Base-by-base conservation (phyloP, 2,888 invertebrate species). In the Drosophila atripex region DNA sequence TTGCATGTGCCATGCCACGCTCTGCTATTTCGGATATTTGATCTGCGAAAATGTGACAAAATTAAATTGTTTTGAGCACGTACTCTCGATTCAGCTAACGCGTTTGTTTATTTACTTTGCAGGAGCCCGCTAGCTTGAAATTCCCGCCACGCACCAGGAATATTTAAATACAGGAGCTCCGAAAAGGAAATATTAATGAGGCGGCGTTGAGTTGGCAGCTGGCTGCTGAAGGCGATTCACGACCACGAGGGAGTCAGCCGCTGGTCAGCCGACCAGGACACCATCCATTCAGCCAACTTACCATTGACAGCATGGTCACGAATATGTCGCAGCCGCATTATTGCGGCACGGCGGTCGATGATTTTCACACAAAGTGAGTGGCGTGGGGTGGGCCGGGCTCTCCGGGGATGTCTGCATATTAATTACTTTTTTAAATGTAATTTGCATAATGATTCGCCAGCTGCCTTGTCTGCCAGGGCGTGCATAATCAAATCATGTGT, bases 341-440 rank as follows among this genome's bases (percentile, higher is more conserved):
- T 69, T 91, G 91, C 79, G 91, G 91, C 73, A 75, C 89, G 51
- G 88, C 86, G 69, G 75, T 91, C 77, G 91, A 91, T 82, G 87
- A 90, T 79, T 91, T 91, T 75, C 91, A 91, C 78, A 91, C 91
- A 57, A 87, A 88, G 91, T 91, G 78, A 90, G 90, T 87, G 52
- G 0, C 30, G 16, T 14, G 55, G 5, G 14, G n/a, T 25, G 59
- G 9, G 45, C 25, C 38, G 38, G 6, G 39, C 8, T 39, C 39
- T 7, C 16, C 5, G 18, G 28, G 35, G 9, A 57, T 64, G 65
- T 58, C 77, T 76, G 80, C 71, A 76, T 73, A 79, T 73, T 84
- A 88, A 84, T 82, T 77, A 88, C 69, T 75, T 85, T 73, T 64
- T 70, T 47, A 56, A 77, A 77, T 76, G 77, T 55, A 76, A 88